These are phyloP conservation scores for Nothocercus nigrocapillus DNA, from an alignment of 2,113 vertebrate genomes.

Conservation along the genomic window DNA sequence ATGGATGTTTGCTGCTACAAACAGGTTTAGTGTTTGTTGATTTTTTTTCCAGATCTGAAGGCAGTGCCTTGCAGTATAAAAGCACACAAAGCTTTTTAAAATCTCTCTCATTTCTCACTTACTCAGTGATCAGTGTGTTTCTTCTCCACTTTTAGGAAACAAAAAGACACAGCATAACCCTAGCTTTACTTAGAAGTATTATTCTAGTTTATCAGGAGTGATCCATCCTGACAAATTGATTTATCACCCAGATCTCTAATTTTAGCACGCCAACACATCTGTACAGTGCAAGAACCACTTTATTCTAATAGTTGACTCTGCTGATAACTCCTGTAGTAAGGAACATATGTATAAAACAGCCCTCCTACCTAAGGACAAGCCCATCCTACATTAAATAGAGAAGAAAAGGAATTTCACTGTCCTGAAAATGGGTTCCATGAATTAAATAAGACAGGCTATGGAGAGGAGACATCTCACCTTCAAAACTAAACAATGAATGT, in stretches of 20 bases:
- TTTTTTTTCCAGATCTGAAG: neutral
- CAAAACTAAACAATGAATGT: neutral
- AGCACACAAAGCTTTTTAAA: neutral
- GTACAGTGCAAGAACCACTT: neutral
- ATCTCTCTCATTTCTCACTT: conserved; percentile 5
- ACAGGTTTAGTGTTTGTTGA: neutral
- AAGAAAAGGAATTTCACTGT: neutral
- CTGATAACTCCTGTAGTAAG: neutral
- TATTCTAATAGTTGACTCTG: neutral
- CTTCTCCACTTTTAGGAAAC: neutral
- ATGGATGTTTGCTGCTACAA: neutral
- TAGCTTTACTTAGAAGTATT: conserved; percentile 1
- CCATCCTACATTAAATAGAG: neutral
- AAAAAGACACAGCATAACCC: neutral
- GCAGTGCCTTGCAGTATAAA: neutral
- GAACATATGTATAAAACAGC: neutral
- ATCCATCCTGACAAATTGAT: neutral
- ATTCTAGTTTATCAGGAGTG: neutral
- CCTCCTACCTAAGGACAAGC: neutral
- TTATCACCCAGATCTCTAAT: neutral
- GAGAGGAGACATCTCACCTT: neutral
- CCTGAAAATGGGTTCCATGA: neutral
- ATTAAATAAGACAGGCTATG: neutral
- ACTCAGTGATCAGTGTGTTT: neutral
- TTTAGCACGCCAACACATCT: neutral